Conservation (phyloP, 1,140 invertebrate species). For the Notospermus geniculatus region DNA sequence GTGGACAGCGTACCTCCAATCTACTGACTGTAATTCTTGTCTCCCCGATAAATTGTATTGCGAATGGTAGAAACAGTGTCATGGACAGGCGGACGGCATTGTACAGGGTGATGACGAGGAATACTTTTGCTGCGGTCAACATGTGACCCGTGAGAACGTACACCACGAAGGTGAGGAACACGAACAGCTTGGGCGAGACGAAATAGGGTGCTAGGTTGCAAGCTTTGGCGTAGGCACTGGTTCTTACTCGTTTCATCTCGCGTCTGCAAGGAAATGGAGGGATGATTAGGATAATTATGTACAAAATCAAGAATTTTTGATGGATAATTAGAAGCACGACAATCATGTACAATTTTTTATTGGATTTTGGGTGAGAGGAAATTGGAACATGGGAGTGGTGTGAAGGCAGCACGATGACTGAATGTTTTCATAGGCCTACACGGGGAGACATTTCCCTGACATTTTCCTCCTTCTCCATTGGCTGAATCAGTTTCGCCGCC, state of each 20-base stretch:
- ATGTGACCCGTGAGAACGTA: conserved; percentile 29
- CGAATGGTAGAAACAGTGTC: conserved; percentile 39
- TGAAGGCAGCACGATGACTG: background rate
- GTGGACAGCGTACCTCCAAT: conserved; percentile 48
- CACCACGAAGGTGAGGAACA: conserved; percentile 40
- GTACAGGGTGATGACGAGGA: conserved; percentile 38
- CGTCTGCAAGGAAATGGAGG: conserved; percentile 29
- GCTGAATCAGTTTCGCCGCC: too few species aligned
- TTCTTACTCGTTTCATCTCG: conserved; percentile 33
- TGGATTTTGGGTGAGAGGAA: too few species aligned
- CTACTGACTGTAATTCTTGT: conserved; percentile 47
- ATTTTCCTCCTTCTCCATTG: too few species aligned
- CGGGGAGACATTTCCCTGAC: background rate
- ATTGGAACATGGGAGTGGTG: too few species aligned
- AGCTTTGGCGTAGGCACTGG: conserved; percentile 31
- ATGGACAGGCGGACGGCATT: conserved; percentile 34
- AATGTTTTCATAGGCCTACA: background rate
- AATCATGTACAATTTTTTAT: too few species aligned
- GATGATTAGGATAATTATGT: background rate
- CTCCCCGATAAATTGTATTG: conserved; percentile 47
- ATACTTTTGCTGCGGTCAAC: conserved; percentile 36
- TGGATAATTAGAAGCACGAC: too few species aligned
- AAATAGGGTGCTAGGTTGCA: conserved; percentile 42
- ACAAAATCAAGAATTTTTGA: too few species aligned
- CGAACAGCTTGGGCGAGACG: conserved; percentile 43